Base-by-base conservation (phyloP, 2,797 vertebrate genomes). In the Anomalospiza imberbis region DNA sequence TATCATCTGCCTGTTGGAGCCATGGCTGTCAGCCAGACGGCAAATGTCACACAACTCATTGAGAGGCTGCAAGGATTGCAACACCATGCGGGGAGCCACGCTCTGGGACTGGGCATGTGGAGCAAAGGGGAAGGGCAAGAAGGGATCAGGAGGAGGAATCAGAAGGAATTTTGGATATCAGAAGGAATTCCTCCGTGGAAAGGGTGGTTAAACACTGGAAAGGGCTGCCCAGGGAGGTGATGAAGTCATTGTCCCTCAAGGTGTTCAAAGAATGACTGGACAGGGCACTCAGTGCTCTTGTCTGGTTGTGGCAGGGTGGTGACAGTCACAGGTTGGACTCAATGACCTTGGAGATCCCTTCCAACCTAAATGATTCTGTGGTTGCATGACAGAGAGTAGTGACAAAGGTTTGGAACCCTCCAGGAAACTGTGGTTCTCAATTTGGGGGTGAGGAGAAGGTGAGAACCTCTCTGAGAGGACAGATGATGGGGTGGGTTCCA, bases 21-120 rank as follows among this genome's bases (percentile, higher is more conserved):
- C 3, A 6, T 65, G 88, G 88, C 92, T 50, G n/a, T 13, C 58
- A 91, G 86, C 94, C 92, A 94, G 77, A 13, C 67, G 53, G 77
- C 63, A 89, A 91, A 91, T 63, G 80, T 88, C 94, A 94, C 84
- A 86, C 38, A 88, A 53, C 77, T 73, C 87, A 45, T 2, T 24
- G 71, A 89, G 79, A 91, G 60, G 19, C 78, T 72, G 65, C 0
- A 7, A 66, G 24, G 71, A 86, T 67, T 81, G 66, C 88, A 81
- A 81, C 66, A 84, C 58, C 6, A 2, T 21, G 18, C 38, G 10
- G 15, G 82, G 67, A 91, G 51, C 68, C 57, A 36, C 12, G 2
- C 58, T 48, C 32, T 58, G 60, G 55, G 57, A 31, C 1, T 2
- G n/a, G 54, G 17, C 22, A 4, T 15, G 29, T 1, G 5, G 78